Evolutionary conservation across 1,140 invertebrate genomes (phyloP), one percentile per base, ranked within the genome.

Genomic region (Caerostris extrusa): DNA sequence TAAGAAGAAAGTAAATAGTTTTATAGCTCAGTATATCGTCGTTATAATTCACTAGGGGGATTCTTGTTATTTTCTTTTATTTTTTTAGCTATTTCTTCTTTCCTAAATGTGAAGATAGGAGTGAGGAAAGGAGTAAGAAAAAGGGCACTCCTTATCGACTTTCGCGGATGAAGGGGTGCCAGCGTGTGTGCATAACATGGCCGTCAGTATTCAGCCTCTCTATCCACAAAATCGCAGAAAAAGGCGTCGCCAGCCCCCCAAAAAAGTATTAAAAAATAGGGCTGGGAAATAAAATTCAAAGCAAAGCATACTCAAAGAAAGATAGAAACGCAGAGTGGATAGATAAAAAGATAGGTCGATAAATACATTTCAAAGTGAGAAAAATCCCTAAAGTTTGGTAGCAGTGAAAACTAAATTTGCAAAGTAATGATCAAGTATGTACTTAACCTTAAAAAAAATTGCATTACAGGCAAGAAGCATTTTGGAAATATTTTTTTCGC

Each of bases 361-460:
- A 89, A 53, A 89, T 69, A 89, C 19, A 89, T 56, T 81, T 19
- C n/a, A 56, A 90, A 77, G 89, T 56, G 61, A 90, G 71, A 90
- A 81, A 64, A 90, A 90, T 90, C 57, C 89, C 69, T 81, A 71
- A 81, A 81, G 89, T 69, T 90, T 60, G 89, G 19, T 81, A 56
- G 89, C 71, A 90, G 69, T 90, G 89, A 81, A 90, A 90, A 81
- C 89, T 90, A 90, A 90, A 90, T 90, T 90, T 90, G 89, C 89
- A 90, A 90, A 90, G 69, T 90, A 90, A 90, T 90, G 89, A 90
- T 90, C 89, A 90, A 90, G 89, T 81, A 90, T 90, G 89, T 90
- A 90, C 69, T 81, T 58, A 60, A 6, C 89, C 3, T 10, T 12
- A 19, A 50, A 69, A 81, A 89, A 58, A 90, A 53, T 58, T 81